These are phyloP conservation scores for Cuculus canorus DNA, from an alignment of 2,797 vertebrate genomes.

Conservation along the genomic window DNA sequence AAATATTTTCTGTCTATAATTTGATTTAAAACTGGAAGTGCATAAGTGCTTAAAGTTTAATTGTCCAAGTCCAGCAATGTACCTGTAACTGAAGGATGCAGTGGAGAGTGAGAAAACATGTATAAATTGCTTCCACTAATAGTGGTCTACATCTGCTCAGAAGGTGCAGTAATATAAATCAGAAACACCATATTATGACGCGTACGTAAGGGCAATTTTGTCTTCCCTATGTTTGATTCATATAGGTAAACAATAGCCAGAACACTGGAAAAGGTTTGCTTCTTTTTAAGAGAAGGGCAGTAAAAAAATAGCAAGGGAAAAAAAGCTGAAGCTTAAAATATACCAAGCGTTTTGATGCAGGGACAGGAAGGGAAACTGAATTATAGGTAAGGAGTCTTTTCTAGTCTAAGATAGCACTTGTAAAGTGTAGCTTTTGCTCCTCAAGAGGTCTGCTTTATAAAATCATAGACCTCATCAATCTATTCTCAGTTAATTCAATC, in stretches of 20 bases:
- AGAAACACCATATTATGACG: not conserved
- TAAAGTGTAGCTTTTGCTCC: not conserved
- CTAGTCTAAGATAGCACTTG: not conserved
- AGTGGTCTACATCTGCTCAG: not conserved
- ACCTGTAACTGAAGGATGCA: not conserved
- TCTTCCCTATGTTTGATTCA: not conserved
- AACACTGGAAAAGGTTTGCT: not conserved
- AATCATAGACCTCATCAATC: not conserved
- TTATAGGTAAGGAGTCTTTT: not conserved
- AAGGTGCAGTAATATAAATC: not conserved
- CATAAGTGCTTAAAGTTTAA: not conserved
- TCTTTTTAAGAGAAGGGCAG: not conserved
- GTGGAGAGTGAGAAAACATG: not conserved
- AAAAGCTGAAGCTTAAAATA: not conserved
- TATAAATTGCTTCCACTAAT: not conserved
- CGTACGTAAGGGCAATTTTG: not conserved
- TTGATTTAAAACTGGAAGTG: not conserved
- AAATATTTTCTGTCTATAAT: not conserved
- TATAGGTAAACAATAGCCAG: not conserved
- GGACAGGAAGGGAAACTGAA: conserved; percentile 11
- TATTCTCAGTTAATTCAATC: not conserved
- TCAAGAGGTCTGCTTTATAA: not conserved
- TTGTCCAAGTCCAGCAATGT: not conserved
- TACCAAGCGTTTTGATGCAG: not conserved
- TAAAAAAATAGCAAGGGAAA: not conserved